phyloP scores from a whole-genome alignment of 2,797 vertebrate species.

The Clamator glandarius region DNA sequence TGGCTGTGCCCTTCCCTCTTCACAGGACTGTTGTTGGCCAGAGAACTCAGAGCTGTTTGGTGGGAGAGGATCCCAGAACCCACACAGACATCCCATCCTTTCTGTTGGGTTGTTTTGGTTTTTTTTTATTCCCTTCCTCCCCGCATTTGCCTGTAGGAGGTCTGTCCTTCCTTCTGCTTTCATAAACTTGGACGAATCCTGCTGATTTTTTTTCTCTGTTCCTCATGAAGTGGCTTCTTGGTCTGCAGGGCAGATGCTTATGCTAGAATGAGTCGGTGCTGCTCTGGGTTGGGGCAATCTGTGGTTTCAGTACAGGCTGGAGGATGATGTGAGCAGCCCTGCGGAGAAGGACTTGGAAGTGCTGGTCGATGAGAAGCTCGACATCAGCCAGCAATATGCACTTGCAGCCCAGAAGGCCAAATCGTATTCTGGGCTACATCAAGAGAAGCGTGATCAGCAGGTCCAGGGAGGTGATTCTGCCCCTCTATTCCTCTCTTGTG shows the following conservation, averaged over 20 bases:
- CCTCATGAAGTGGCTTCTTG: background rate
- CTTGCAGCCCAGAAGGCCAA: too few species aligned
- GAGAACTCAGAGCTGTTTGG: background rate
- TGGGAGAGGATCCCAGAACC: conserved; percentile 4
- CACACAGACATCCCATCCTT: background rate
- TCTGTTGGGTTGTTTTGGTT: too few species aligned
- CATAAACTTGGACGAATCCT: conserved; percentile 43
- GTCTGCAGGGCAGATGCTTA: background rate
- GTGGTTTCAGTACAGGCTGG: too few species aligned
- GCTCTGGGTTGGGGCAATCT: too few species aligned
- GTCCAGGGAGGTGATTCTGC: too few species aligned
- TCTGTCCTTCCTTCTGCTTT: conserved; percentile 29
- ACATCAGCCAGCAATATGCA: too few species aligned
- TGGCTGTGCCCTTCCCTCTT: background rate
- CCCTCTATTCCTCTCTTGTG: too few species aligned
- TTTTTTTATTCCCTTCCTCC: background rate
- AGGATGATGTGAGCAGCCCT: too few species aligned
- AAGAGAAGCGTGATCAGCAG: too few species aligned
- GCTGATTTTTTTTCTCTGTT: background rate
- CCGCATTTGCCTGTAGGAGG: background rate
- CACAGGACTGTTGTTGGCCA: conserved; percentile 26
- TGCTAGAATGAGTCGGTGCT: background rate
- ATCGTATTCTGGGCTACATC: too few species aligned
- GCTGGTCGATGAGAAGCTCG: too few species aligned
- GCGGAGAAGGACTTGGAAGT: too few species aligned